phyloP scores from a whole-genome alignment of 2,113 vertebrate genomes.

The Mormoops blainvillei region DNA sequence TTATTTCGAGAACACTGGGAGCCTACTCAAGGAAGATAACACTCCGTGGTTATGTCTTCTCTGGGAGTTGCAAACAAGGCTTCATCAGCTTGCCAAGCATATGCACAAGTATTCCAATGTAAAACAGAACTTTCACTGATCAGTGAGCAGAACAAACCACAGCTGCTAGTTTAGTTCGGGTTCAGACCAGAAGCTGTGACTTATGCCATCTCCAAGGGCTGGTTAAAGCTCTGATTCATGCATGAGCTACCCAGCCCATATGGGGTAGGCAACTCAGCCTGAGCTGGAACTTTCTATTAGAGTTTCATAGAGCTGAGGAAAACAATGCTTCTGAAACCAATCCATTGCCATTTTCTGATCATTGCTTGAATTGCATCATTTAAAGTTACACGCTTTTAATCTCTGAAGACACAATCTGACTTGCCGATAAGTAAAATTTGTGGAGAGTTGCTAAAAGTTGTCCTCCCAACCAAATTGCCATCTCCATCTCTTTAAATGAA shows the following conservation, averaged over 20 bases:
- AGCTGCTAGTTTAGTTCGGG: conserved; percentile 55
- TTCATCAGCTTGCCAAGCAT: conserved; percentile 9
- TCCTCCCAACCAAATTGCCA: not conserved
- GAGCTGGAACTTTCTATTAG: not conserved
- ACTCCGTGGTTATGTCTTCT: not conserved
- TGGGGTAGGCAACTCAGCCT: not conserved
- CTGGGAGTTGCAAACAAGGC: conserved; percentile 34
- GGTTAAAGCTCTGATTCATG: conserved; percentile 52
- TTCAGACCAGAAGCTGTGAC: not conserved
- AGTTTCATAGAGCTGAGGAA: not conserved
- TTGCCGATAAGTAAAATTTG: not conserved
- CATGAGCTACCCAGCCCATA: conserved; percentile 3
- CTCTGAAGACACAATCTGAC: not conserved
- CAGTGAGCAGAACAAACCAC: conserved; percentile 49
- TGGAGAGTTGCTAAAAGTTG: not conserved
- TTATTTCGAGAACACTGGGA: not conserved
- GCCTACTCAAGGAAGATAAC: not conserved
- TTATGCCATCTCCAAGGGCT: conserved; percentile 41
- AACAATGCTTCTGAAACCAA: not conserved
- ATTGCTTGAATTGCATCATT: not conserved
- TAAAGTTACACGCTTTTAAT: not conserved
- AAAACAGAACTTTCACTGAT: conserved; percentile 33
- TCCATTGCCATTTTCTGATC: not conserved
- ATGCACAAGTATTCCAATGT: not conserved
- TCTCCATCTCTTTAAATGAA: not conserved